Conservation (phyloP, 2,797 vertebrate genomes). For the Lepus townsendii region DNA sequence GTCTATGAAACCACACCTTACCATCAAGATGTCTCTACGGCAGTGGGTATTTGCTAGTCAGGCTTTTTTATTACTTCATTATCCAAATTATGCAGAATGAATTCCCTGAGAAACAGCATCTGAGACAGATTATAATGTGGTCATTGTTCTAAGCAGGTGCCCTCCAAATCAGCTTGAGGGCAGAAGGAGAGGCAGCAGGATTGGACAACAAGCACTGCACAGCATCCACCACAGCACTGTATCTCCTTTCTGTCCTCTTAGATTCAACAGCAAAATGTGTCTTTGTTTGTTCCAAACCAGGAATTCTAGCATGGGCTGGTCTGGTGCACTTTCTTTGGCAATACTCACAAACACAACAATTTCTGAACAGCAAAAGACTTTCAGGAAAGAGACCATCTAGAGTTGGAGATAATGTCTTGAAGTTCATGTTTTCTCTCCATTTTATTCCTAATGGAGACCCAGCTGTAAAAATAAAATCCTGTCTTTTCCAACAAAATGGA, state of each 20-base stretch:
- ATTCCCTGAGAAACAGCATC: conserved; percentile 10
- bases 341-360: not conserved
- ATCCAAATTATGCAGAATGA: not conserved
- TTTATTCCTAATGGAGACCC: not conserved
- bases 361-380: not conserved
- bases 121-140: not conserved
- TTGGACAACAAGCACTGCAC: not conserved
- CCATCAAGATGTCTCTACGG: not conserved
- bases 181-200: not conserved
- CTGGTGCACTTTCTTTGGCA: not conserved
- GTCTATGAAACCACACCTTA: not conserved
- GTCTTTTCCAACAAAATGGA: no score
- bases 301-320: not conserved
- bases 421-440: not conserved
- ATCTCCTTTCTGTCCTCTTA: not conserved
- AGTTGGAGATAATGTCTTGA: not conserved
- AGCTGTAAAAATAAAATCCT: no score
- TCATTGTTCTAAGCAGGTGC: not conserved
- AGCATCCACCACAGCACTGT: not conserved
- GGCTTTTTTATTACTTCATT: not conserved
- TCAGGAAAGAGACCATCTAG: not conserved
- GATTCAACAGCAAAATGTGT: not conserved
- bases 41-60: not conserved
- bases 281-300: not conserved
- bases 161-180: not conserved